Evolutionary conservation across 2,888 invertebrate species (phyloP), one percentile per base, ranked within the genome.

Genomic region (Leucophora obtusa): DNA sequence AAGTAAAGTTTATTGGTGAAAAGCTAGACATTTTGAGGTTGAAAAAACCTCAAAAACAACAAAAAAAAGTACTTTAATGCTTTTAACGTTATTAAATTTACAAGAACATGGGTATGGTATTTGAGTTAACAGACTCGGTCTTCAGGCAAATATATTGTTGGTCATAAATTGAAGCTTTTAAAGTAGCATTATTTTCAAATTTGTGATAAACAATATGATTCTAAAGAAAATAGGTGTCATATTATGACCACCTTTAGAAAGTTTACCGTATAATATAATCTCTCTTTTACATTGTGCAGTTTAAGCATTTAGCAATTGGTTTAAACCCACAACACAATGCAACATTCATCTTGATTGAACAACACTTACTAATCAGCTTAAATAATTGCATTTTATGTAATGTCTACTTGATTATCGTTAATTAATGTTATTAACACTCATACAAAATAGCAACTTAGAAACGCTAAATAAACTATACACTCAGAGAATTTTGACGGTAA

Each of bases 341-440:
- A 76, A 73, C 70, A 28, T 28, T 28, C 28, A 28, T 28, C 7
- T 28, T 6, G 6, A 28, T 28, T 28, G 28, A 28, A 77, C 81
- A 73, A 66, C 66, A 81, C 73, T 77, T 77, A 60, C 65, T 77
- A 81, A 81, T 81, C 77, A 77, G 74, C 77, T 74, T 74, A 81
- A 81, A 81, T 74, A 81, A 74, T 77, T 81, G 81, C 70, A 66
- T 68, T 77, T 74, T 77, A 73, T 69, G 38, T 76, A 72, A 72
- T 73, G 47, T 70, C 81, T 70, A 76, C 73, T 81, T 73, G 73
- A 77, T 81, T 74, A 81, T 74, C 70, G 66, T 74, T 81, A 77
- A 81, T 81, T 81, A 77, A 74, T 69, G 73, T 77, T 77, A 77
- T 81, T 77, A 74, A 77, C 69, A 81, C 66, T 28, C 60, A 77